A percentile compares a stretch with the other conserved stretches of the same genome.
Conservation (phyloP, 2,797 vertebrate genomes). For the Gymnodraco acuticeps region DNA sequence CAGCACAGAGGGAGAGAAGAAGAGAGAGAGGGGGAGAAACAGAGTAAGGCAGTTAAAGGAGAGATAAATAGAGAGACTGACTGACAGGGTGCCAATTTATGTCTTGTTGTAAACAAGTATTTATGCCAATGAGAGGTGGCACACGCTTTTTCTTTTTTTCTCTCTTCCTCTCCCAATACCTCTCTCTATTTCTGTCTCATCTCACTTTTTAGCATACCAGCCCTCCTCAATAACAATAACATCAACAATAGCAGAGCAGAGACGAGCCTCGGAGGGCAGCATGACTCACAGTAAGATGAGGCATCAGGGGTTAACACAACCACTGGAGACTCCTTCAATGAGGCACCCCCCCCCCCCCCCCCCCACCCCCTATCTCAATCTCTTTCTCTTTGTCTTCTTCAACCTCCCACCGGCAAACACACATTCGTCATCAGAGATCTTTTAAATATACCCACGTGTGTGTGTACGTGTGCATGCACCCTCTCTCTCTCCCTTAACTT, state of each 20-base stretch:
- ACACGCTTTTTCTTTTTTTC: slow-evolving; percentile 64
- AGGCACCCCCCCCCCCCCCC: slow-evolving; percentile 29
- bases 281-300: slow-evolving; percentile 69
- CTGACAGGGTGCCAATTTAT: slow-evolving; percentile 87
- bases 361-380: slow-evolving; percentile 6
- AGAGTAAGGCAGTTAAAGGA: slow-evolving; percentile 70
- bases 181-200: slow-evolving; percentile 8
- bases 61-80: slow-evolving; percentile 78
- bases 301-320: slow-evolving; percentile 74
- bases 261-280: slow-evolving; percentile 64
- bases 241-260: slow-evolving; percentile 66
- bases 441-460: slow-evolving; percentile 42
- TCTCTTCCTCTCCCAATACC: slow-evolving; percentile 3
- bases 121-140: slow-evolving; percentile 82
- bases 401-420: slow-evolving; percentile 49
- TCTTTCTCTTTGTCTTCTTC: slow-evolving; percentile 32
- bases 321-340: slow-evolving; percentile 63
- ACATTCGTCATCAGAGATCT: slow-evolving; percentile 54
- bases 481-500: slow-evolving; percentile 69
- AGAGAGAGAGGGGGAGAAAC: slow-evolving; percentile 55
- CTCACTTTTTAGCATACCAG: slow-evolving; percentile 59
- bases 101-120: slow-evolving; percentile 85
- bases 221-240: slow-evolving; percentile 72
- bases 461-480: slow-evolving; percentile 3
- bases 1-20: slow-evolving; percentile 72